Base-by-base conservation (phyloP, 1,140 invertebrate species). In the Phymorhynchus buccinoides region DNA sequence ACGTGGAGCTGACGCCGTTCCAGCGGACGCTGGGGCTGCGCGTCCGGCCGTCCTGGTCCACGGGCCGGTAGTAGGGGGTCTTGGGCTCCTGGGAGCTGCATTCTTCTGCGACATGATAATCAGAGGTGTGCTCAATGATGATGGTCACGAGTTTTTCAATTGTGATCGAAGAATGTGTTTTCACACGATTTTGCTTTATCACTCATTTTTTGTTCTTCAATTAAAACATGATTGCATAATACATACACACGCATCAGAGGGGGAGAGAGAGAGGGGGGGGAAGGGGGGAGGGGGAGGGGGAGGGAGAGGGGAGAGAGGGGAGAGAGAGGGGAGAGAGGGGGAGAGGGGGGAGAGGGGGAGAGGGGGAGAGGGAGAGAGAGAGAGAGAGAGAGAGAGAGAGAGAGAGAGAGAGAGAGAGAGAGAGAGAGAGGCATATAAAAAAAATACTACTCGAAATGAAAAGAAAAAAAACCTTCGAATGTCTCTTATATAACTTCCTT, bases 1-100 rank as follows among this genome's bases (percentile, higher is more conserved):
- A 71, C 27, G 81, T 83, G 27, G 80, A 68, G 4, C 56, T 82
- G 39, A 83, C 62, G 62, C 66, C 81, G n/a, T 9, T 44, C 27
- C 81, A 62, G 37, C 66, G 62, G 6, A 44, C 30, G 27, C 32
- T 48, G 77, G 77, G 27, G 27, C 41, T 35, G 30, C 32, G 27
- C 27, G 30, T 48, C 14, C 44, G n/a, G 27, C 44, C 77, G 77
- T 41, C 37, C 3, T 27, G 41, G 3, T 6, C 39, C 32, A 52
- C 0, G 0, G 77, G 71, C 16, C 37, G 77, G 77, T 52, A 79
- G 77, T 79, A 79, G 9, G 77, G 77, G 14, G 77, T 30, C 22
- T 32, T 9, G 16, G 41, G 75, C 39, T 78, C 27, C 77, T 35
- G 14, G 3, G 35, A 3, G 32, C 35, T 27, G 37, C 73, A 75